Conservation (phyloP, 2,888 invertebrate species). For the Ophonus ardosiacus region DNA sequence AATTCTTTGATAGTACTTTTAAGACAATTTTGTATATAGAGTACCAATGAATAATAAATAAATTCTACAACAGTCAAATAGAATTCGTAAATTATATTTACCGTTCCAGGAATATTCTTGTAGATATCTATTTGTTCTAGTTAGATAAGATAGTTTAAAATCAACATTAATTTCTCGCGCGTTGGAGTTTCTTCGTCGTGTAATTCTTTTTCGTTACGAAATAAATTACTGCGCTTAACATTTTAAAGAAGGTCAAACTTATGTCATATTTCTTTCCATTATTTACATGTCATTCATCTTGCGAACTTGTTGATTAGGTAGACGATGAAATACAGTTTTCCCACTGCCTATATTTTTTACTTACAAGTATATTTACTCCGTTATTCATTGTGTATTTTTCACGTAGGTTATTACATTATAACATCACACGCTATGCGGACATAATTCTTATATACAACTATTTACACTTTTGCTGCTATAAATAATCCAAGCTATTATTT, state of each 20-base stretch:
- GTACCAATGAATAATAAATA: too few species aligned
- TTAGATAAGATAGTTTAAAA: too few species aligned
- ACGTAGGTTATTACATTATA: slow-evolving; percentile 32
- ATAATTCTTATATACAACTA: slow-evolving; percentile 30
- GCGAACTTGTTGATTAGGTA: slow-evolving; percentile 43
- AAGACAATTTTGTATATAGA: too few species aligned
- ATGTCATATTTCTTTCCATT: slow-evolving; percentile 24
- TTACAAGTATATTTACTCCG: slow-evolving; percentile 41
- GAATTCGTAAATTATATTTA: too few species aligned
- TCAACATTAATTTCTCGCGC: too few species aligned
- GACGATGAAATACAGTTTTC: slow-evolving; percentile 29
- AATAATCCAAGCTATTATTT: slow-evolving; percentile 33
- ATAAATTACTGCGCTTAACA: neutral
- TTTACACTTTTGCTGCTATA: slow-evolving; percentile 25
- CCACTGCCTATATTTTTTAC: slow-evolving; percentile 39
- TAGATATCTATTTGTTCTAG: too few species aligned
- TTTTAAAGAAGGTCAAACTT: slow-evolving; percentile 38
- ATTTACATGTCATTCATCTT: slow-evolving; percentile 46
- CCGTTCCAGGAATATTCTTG: too few species aligned
- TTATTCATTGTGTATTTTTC: slow-evolving; percentile 39
- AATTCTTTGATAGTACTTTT: too few species aligned
- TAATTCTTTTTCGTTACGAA: neutral
- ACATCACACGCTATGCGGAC: slow-evolving; percentile 30
- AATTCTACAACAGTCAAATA: too few species aligned
- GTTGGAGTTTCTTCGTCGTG: too few species aligned